Percentiles rank a stretch among this genome's conserved stretches.
phyloP scores from a whole-genome alignment of 2,797 vertebrate species.

The Gastrophryne carolinensis region DNA sequence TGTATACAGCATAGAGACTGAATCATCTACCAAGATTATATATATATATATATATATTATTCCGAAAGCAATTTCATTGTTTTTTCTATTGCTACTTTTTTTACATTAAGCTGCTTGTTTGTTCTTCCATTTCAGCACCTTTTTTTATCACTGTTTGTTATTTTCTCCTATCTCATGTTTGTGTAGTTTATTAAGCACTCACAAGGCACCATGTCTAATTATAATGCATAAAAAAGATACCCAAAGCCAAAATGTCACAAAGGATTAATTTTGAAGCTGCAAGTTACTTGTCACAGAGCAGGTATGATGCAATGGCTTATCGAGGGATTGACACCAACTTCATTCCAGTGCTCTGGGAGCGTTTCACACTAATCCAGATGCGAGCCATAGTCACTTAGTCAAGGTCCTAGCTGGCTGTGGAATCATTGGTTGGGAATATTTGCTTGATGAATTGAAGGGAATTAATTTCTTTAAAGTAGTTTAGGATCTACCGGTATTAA shows the following conservation, averaged over 20 bases:
- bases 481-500: slow-evolving; percentile 1
- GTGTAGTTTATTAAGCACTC: not conserved
- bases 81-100: too few relatives aligned
- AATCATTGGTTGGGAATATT: not conserved
- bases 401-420: slow-evolving; percentile 11
- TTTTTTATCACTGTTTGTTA: too few relatives aligned
- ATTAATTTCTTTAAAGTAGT: not conserved
- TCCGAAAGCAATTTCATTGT: not conserved
- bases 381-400: slow-evolving; percentile 26
- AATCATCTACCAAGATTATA: too few relatives aligned
- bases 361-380: slow-evolving; percentile 40
- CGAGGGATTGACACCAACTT: slow-evolving; percentile 34
- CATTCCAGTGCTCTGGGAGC: slow-evolving; percentile 1
- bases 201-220: not conserved
- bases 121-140: too few relatives aligned
- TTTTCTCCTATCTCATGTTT: not conserved
- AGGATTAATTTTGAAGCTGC: slow-evolving; percentile 10
- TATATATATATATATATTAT: not conserved
- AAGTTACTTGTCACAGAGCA: slow-evolving; percentile 28
- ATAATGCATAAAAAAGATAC: not conserved
- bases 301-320: slow-evolving; percentile 24
- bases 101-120: too few relatives aligned
- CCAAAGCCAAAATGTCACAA: slow-evolving; percentile 5
- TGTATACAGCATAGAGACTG: too few relatives aligned
- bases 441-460: slow-evolving; percentile 35